Conservation (phyloP, 2,888 invertebrate species). For the Bhutanitis thaidina region DNA sequence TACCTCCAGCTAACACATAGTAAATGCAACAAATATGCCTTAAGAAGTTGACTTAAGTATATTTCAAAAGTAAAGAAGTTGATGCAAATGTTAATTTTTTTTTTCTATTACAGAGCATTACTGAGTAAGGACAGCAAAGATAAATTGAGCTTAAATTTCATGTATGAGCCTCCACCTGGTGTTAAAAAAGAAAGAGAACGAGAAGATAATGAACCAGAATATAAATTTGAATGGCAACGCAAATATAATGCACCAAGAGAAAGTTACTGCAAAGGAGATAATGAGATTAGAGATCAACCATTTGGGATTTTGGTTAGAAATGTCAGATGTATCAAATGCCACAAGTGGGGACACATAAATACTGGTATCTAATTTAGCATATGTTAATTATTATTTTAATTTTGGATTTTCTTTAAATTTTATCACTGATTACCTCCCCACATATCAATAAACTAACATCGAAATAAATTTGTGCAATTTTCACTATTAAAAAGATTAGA, state of each 20-base stretch:
- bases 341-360: constrained; percentile 99
- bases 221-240: constrained; percentile 99
- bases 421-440: too few relatives aligned
- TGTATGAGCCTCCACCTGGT: constrained; percentile 99
- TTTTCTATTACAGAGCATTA: constrained; percentile 89
- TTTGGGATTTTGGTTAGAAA: constrained; percentile 98
- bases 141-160: constrained; percentile 97
- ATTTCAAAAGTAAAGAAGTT: too few relatives aligned
- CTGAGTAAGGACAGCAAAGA: constrained; percentile 99
- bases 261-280: constrained; percentile 98
- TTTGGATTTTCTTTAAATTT: too few relatives aligned
- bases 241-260: constrained; percentile 99
- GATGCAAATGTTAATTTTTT: too few relatives aligned
- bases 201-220: constrained; percentile 96
- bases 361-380: constrained; percentile 79
- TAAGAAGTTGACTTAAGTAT: too few relatives aligned
- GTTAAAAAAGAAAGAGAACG: constrained; percentile 94
- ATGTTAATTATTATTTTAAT: too few relatives aligned
- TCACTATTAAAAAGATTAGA: too few relatives aligned
- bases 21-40: too few relatives aligned
- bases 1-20: too few relatives aligned
- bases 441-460: too few relatives aligned
- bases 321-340: constrained; percentile 98
- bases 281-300: constrained; percentile 98
- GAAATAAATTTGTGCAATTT: too few relatives aligned